Evolutionary conservation across 2,797 vertebrate species (phyloP), one percentile per base, ranked within the genome.

Genomic region (Scomberomorus guttatus): DNA sequence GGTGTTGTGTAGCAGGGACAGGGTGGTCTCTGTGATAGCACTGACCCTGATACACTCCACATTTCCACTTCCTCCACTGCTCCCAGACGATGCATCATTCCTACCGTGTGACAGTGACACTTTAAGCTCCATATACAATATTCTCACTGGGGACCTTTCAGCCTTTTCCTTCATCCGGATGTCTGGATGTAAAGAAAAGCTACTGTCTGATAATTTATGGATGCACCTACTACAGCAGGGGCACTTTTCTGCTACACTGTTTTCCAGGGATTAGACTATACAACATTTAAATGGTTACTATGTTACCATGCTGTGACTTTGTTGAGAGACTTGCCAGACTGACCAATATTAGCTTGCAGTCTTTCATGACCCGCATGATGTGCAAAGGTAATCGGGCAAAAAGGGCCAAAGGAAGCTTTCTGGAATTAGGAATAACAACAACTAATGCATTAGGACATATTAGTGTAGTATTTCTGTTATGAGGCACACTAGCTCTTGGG

Each of bases 61-160:
- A 48, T 84, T 84, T 87, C 87, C 77, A 82, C 82, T 88, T 89
- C 84, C 86, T 81, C 70, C 27, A 4, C 54, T 62, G 22, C 51
- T 80, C 70, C 70, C 61, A 56, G 81, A 85, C 44, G 24, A 84
- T 87, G 77, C 65, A 80, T 89, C 77, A 63, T 42, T 70, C 32
- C 9, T 60, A 6, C 69, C 13, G 15, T 64, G 69, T 78, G 70
- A 83, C 77, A 68, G 42, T 66, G 58, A 70, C 67, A 32, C 63
- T 71, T 68, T 80, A 60, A 72, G 57, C 32, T 37, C 22, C 12
- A 60, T 69, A 4, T 59, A 60, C 64, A 59, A 18, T 48, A 14
- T 60, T 79, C 64, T 76, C 57, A 75, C 46, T 7, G 3, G 58
- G n/a, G 32, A 48, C 14, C 4, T 10, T 32, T 61, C 22, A 64